Evolutionary conservation across 2,113 vertebrate species (phyloP).

Genomic region (Protomyctophum bolini): DNA sequence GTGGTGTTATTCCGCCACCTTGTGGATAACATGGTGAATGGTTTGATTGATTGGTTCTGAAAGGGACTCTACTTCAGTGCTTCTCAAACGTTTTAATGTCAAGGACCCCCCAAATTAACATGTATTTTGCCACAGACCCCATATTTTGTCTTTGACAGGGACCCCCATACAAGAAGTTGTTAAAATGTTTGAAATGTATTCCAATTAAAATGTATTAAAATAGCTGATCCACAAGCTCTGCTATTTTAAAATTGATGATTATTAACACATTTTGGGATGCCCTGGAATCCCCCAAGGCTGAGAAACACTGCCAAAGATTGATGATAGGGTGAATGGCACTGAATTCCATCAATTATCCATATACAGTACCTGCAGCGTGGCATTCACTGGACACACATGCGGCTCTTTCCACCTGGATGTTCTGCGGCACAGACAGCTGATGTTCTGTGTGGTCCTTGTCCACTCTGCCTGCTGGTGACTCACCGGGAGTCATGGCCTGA

Average conservation of each 20-base stretch:
- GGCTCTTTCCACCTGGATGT: constrained; percentile 27
- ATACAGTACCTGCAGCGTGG: constrained; percentile 46
- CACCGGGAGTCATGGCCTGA: neutral
- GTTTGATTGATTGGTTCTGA: neutral
- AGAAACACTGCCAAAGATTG: neutral
- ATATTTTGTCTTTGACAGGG: neutral
- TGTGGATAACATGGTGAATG: constrained; percentile 40
- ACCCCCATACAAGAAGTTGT: neutral
- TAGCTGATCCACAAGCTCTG: too few species aligned
- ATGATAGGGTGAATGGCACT: neutral
- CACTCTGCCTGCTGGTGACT: constrained; percentile 22
- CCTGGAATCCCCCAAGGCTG: too few species aligned
- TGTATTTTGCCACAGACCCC: too few species aligned
- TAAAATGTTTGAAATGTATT: too few species aligned
- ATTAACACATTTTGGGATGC: neutral
- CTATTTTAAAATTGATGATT: too few species aligned
- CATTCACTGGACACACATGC: constrained; percentile 10
- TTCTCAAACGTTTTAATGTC: too few species aligned
- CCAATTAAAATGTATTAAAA: too few species aligned
- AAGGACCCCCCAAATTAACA: too few species aligned
- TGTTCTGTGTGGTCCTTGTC: constrained; percentile 4
- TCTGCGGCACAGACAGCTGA: neutral
- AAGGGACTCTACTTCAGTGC: too few species aligned
- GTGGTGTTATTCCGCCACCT: constrained; percentile 60
- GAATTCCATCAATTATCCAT: neutral